Percentiles rank a stretch among this genome's conserved stretches.
phyloP scores from a whole-genome alignment of 2,888 invertebrate species.

The Thymelicus acteon region DNA sequence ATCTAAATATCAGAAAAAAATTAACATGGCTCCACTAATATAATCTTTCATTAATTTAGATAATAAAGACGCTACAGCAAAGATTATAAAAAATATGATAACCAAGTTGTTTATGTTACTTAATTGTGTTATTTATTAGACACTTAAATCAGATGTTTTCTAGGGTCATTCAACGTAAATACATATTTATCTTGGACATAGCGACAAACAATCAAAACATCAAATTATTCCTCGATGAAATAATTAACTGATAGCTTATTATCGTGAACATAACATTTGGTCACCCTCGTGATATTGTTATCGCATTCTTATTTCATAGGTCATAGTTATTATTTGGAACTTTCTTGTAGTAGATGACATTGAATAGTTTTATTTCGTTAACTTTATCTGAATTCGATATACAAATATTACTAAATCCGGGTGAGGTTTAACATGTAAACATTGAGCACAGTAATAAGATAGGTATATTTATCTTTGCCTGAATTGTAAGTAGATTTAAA shows the following conservation, averaged over 20 bases:
- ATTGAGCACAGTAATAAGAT: no score
- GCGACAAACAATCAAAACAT: not conserved
- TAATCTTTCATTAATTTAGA: no score
- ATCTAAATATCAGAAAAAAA: no score
- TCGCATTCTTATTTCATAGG: slow-evolving; percentile 26
- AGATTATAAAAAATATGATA: no score
- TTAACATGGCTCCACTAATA: no score
- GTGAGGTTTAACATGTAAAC: not conserved
- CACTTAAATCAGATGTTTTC: no score
- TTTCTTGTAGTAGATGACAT: slow-evolving; percentile 18
- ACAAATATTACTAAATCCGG: not conserved
- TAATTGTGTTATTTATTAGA: no score
- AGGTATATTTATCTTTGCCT: not conserved
- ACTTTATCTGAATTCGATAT: not conserved
- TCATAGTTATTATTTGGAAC: slow-evolving; percentile 5
- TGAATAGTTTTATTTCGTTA: not conserved
- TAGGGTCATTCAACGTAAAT: no score
- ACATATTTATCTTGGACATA: not conserved
- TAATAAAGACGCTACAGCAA: no score
- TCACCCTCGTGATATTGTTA: slow-evolving; percentile 12
- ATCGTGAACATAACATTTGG: not conserved
- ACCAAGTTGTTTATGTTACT: no score
- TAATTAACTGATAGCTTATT: not conserved
- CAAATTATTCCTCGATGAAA: not conserved
- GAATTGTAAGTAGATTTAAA: not conserved